Evolutionary conservation across 2,113 vertebrate species (phyloP), one percentile per base, ranked within the genome.

Genomic region (Forbesichthys papilliferus): DNA sequence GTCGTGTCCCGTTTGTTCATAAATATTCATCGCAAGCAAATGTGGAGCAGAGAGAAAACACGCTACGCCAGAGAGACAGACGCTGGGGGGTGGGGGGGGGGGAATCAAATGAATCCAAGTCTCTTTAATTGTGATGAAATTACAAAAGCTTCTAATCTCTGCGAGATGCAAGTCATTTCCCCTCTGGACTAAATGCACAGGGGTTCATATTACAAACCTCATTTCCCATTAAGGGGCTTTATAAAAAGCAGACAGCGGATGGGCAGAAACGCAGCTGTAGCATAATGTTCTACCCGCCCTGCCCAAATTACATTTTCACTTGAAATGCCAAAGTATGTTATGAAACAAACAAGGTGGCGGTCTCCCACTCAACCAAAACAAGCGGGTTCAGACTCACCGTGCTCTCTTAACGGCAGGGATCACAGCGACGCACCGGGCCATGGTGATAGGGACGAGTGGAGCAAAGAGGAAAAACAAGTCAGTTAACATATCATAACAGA

Each of bases 41-140:
- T 68, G 42, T 68, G 61, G 77, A 63, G 71, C 84, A 55, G 64
- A 73, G 55, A 67, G 20, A 9, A 61, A 64, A 61, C 65, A 78
- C 13, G 53, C 78, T 69, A 33, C 74, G 75, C 72, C 69, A 66
- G 75, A 74, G 73, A 81, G 77, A 81, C 77, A 84, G 78, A 86
- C 75, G 81, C 78, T 72, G 72, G 71, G 75, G 66, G n/a, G n/a
- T n/a, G n/a, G n/a, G 72, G 71, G 75, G 16, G 16, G 16, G 16
- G 73, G 80, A 82, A 87, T 87, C 74, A 90, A 81, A 87, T 83
- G 86, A 91, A 91, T 87, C 88, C 83, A 89, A 84, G 85, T 86
- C 84, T 79, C 81, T 85, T 90, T 90, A 90, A 91, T 91, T 91
- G 88, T 90, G 88, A 89, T 90, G 83, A 91, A 93, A 92, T 91